phyloP scores from a whole-genome alignment of 2,888 invertebrate genomes.

The Phalera bucephala region DNA sequence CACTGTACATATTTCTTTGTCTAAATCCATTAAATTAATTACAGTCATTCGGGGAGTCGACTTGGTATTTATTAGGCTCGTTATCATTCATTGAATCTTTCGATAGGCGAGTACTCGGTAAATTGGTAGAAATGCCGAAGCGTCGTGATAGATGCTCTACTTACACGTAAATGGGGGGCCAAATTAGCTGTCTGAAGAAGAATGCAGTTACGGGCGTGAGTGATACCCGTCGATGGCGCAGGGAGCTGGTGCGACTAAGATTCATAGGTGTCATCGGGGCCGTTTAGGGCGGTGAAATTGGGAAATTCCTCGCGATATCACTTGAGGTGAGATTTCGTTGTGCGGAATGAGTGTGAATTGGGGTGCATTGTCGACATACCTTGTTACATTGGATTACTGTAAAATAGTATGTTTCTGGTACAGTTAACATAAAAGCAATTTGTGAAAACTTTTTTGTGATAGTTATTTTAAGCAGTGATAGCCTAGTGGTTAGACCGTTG shows the following conservation, averaged over 20 bases:
- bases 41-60: conserved; percentile 76
- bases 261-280: conserved; percentile 73
- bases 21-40: conserved; percentile 83
- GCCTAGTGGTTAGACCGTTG: too few species aligned
- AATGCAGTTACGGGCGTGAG: conserved; percentile 76
- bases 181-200: conserved; percentile 76
- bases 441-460: too few species aligned
- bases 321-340: conserved; percentile 34
- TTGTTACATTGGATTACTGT: conserved; percentile 18
- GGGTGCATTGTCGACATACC: conserved; percentile 25
- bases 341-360: conserved; percentile 40
- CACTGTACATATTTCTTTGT: conserved; percentile 81
- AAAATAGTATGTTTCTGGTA: too few species aligned
- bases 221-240: conserved; percentile 55
- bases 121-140: conserved; percentile 68
- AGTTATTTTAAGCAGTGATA: too few species aligned
- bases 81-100: conserved; percentile 82
- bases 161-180: conserved; percentile 74
- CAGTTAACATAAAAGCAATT: too few species aligned
- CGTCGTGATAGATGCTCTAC: conserved; percentile 71
- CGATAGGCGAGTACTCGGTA: conserved; percentile 67
- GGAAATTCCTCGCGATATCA: conserved; percentile 68
- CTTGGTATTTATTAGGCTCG: conserved; percentile 80
- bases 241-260: conserved; percentile 52
- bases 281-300: conserved; percentile 59